Percentiles rank a stretch among this genome's conserved stretches.
phyloP scores from a whole-genome alignment of 2,113 vertebrate genomes.

The Campylomormyrus tamandua region DNA sequence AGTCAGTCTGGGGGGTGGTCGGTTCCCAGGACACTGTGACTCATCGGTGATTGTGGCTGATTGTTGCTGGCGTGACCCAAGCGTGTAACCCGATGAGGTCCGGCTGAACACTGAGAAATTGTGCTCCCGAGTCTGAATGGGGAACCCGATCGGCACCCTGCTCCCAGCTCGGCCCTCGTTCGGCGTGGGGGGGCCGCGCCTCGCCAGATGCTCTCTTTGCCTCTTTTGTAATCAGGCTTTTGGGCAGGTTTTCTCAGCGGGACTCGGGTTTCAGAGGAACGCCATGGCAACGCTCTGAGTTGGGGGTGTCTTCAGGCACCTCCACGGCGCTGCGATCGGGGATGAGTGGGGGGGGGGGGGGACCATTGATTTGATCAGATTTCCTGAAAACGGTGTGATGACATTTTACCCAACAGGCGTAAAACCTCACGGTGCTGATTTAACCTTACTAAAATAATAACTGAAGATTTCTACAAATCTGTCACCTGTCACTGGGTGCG shows the following conservation, averaged over 20 bases:
- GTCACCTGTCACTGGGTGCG: not conserved
- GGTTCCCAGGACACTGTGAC: not conserved
- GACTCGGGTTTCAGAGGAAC: not conserved
- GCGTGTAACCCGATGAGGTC: conserved; percentile 3
- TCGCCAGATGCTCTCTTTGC: not conserved
- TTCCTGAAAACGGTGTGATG: not conserved
- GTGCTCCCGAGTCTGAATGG: not conserved
- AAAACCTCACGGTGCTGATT: not conserved
- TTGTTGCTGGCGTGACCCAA: not conserved
- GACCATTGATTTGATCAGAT: not conserved
- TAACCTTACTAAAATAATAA: not conserved
- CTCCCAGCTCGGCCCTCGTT: not conserved
- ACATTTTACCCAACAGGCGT: not conserved
- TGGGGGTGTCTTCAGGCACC: not conserved
- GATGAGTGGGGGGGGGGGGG: not conserved
- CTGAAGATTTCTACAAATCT: not conserved
- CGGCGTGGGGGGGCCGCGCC: not conserved
- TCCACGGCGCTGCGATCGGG: not conserved
- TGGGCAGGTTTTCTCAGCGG: not conserved
- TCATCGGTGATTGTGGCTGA: not conserved
- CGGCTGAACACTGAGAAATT: not conserved
- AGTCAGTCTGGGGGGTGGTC: not conserved
- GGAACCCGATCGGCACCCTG: not conserved
- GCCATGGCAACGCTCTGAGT: not conserved
- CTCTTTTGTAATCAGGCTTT: not conserved